Evolutionary conservation across 2,888 invertebrate genomes (phyloP).

Genomic region (Tenthredo mesomela): DNA sequence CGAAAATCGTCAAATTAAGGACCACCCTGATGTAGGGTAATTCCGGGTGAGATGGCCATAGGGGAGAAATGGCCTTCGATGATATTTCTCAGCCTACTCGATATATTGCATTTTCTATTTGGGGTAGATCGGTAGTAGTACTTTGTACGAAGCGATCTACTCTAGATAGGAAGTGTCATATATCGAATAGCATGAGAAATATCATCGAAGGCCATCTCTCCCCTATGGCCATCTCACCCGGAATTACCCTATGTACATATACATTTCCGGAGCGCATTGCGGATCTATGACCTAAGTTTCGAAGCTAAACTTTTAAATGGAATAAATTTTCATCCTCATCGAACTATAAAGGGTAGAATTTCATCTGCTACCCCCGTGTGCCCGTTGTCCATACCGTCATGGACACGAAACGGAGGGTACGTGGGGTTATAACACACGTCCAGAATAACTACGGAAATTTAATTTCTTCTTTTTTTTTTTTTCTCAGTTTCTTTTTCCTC

Average conservation of each 20-base stretch:
- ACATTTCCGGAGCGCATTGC: not conserved
- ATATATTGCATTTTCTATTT: no score
- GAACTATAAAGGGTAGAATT: not conserved
- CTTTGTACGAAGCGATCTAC: no score
- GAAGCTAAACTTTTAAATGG: not conserved
- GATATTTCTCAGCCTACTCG: no score
- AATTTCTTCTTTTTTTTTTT: not conserved
- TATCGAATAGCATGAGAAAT: no score
- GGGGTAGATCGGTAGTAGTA: no score
- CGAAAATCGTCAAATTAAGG: no score
- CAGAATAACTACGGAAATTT: conserved; percentile 52
- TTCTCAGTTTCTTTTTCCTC: not conserved
- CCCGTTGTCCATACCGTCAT: not conserved
- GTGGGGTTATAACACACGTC: not conserved
- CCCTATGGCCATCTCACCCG: no score
- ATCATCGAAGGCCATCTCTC: no score
- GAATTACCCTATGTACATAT: not conserved
- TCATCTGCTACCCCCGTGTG: not conserved
- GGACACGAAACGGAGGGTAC: not conserved
- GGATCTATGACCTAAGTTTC: not conserved
- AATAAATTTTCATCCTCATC: not conserved
- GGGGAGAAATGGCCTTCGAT: no score
- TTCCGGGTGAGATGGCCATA: no score
- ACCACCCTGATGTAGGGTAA: no score
- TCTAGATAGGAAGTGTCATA: no score